Evolutionary conservation across 2,113 vertebrate species (phyloP).

Genomic region (Epinephelus lanceolatus): DNA sequence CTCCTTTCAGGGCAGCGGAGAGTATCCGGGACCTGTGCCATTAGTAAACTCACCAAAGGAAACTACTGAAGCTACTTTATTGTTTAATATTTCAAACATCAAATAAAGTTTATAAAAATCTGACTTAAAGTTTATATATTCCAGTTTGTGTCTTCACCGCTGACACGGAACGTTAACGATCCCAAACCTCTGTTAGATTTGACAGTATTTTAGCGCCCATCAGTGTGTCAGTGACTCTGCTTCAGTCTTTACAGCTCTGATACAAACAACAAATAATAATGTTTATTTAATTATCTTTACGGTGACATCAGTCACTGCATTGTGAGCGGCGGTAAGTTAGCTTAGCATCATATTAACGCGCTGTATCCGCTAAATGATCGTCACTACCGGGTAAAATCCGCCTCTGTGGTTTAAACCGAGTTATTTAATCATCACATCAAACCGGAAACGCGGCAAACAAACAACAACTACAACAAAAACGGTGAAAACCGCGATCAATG

Average conservation of each 20-base stretch:
- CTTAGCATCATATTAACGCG: conserved; percentile 38
- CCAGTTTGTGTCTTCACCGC: background rate
- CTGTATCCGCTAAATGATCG: fast-evolving
- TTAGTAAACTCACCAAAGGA: fast-evolving
- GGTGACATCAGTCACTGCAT: fast-evolving
- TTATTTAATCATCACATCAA: fast-evolving
- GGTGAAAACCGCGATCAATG: background rate
- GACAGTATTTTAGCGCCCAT: background rate
- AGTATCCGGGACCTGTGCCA: background rate
- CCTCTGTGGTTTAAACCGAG: fast-evolving
- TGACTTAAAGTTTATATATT: background rate
- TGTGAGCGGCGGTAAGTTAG: conserved; percentile 27
- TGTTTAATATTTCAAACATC: no score
- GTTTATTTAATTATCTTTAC: no score
- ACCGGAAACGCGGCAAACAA: fast-evolving
- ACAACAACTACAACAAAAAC: background rate
- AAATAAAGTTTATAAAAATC: no score
- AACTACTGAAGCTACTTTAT: fast-evolving
- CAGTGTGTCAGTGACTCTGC: no score
- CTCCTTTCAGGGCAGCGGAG: background rate
- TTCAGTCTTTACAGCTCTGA: no score
- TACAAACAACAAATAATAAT: no score
- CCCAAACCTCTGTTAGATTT: background rate
- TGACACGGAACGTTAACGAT: no score
- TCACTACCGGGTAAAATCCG: fast-evolving